phyloP scores from a whole-genome alignment of 2,888 invertebrate genomes.

The Leucania comma region DNA sequence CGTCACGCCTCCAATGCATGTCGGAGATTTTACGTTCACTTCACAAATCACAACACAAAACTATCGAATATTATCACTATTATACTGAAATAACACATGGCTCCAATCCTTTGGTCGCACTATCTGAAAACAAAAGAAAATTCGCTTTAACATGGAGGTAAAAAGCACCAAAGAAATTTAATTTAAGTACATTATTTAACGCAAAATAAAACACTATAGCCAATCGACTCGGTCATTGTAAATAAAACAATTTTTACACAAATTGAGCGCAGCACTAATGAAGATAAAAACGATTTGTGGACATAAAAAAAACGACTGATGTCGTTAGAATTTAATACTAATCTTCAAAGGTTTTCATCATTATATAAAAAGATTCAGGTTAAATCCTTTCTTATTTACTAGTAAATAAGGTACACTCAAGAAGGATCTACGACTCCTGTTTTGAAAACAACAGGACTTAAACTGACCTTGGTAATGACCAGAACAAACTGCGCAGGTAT shows the following conservation, averaged over 20 bases:
- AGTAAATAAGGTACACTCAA: background rate
- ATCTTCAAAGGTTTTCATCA: background rate
- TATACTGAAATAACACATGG: conserved; percentile 83
- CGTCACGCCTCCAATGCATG: conserved; percentile 73
- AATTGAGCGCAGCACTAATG: too few relatives aligned
- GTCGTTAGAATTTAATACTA: background rate
- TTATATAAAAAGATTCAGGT: background rate
- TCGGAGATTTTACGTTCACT: conserved; percentile 71
- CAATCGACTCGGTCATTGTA: background rate
- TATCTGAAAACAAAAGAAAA: conserved; percentile 75
- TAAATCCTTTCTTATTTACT: background rate
- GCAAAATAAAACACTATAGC: background rate
- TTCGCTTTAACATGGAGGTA: background rate
- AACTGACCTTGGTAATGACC: conserved; percentile 12
- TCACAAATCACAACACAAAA: conserved; percentile 69
- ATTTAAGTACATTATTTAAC: background rate
- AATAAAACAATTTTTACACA: background rate
- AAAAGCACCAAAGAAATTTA: conserved; percentile 4
- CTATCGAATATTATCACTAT: conserved; percentile 83
- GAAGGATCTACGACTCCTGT: background rate
- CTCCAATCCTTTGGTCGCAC: conserved; percentile 44
- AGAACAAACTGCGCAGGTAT: conserved; percentile 24
- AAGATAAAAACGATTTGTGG: background rate
- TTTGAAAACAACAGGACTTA: background rate
- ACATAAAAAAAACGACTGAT: background rate